These are phyloP conservation scores for Aphelinus certus DNA, from an alignment of 1,140 invertebrate genomes.

Conservation along the genomic window DNA sequence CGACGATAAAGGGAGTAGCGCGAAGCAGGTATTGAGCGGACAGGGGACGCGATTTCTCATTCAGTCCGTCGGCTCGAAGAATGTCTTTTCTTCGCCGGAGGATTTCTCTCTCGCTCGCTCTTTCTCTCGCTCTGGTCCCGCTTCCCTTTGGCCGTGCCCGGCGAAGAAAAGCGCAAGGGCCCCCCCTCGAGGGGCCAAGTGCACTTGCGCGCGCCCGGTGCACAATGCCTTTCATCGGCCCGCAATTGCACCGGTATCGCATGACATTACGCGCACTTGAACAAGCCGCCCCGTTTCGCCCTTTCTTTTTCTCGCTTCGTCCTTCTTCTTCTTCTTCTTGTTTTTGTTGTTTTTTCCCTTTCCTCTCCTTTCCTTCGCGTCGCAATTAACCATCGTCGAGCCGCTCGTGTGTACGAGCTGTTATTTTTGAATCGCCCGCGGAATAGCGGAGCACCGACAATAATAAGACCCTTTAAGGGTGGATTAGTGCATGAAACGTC, in stretches of 20 bases:
- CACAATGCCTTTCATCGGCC: slow-evolving; percentile 13
- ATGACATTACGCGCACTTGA: background rate
- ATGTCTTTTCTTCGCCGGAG: background rate
- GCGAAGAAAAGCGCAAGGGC: slow-evolving; percentile 23
- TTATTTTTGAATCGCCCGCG: too few species aligned
- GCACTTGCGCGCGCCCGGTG: slow-evolving; percentile 8
- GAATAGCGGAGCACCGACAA: too few species aligned
- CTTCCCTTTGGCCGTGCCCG: too few species aligned
- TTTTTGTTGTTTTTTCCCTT: background rate
- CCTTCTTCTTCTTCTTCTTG: background rate
- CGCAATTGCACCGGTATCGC: background rate
- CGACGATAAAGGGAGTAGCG: background rate
- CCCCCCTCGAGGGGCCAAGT: slow-evolving; percentile 39
- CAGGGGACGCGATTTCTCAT: background rate
- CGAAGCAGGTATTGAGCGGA: background rate
- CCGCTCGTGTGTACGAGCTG: too few species aligned
- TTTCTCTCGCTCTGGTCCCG: too few species aligned
- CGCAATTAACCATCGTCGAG: too few species aligned
- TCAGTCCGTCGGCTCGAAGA: background rate
- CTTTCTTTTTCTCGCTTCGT: background rate
- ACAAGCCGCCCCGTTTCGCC: too few species aligned
- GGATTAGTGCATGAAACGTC: too few species aligned
- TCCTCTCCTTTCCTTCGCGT: too few species aligned
- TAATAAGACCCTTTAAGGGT: too few species aligned
- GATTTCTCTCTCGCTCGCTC: too few species aligned